Evolutionary conservation across 1,140 invertebrate genomes (phyloP), one percentile per base, ranked within the genome.

Genomic region (Thaumatotibia leucotreta): DNA sequence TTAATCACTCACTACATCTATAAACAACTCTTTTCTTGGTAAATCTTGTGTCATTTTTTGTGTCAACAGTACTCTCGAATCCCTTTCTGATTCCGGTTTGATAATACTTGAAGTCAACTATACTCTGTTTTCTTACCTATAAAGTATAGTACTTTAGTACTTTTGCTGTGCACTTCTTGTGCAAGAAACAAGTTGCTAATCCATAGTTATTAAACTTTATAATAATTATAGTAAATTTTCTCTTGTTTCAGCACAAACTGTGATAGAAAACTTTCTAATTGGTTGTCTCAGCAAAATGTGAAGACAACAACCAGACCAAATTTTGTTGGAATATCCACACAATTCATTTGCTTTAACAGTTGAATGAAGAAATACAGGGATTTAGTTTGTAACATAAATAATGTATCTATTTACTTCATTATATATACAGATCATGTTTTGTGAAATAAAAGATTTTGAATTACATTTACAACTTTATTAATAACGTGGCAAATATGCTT

Each of bases 171-270:
- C n/a, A n/a, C n/a, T n/a, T n/a, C n/a, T n/a, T n/a, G n/a, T n/a
- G n/a, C n/a, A n/a, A n/a, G n/a, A n/a, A n/a, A n/a, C n/a, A n/a
- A n/a, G n/a, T n/a, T n/a, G n/a, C n/a, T n/a, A n/a, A n/a, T n/a
- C n/a, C n/a, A 10, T 39, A 39, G 8, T 39, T 39, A 49, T 5
- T n/a, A n/a, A n/a, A n/a, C n/a, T n/a, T n/a, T n/a, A 24, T 20
- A 0, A 67, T 65, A 9, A 14, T 64, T n/a, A 58, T 20, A 2
- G 67, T 69, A 11, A 17, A 50, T 64, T 65, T 70, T 67, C 65
- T 76, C 78, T 74, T 71, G 54, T 93, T 92, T 67, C 87, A 93
- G 92, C 92, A 69, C 92, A 92, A 91, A 91, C 92, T 82, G 92
- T 92, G 80, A 92, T 93, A 83, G 91, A 92, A 76, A 92, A 92